These are phyloP conservation scores for Apamea anceps DNA, from an alignment of 2,888 invertebrate genomes.

Conservation along the genomic window DNA sequence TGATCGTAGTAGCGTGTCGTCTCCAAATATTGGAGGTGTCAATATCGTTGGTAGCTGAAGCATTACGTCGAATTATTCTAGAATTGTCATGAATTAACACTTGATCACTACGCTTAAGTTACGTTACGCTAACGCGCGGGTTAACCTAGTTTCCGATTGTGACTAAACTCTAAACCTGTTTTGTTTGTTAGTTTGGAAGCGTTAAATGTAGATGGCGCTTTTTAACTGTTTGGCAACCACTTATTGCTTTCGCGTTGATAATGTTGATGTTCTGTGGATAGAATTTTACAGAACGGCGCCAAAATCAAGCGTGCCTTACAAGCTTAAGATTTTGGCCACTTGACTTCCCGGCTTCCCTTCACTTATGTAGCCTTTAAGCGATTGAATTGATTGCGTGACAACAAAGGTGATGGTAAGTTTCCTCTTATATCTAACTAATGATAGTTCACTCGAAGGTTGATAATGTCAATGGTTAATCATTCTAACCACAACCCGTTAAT, in stretches of 20 bases:
- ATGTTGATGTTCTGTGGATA: conserved; percentile 5
- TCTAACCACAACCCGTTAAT: neutral
- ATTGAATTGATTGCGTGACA: neutral
- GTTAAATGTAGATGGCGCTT: conserved; percentile 67
- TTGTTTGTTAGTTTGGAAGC: conserved; percentile 54
- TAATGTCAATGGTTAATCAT: neutral
- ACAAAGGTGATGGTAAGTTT: neutral
- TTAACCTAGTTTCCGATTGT: conserved; percentile 34
- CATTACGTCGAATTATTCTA: conserved; percentile 57
- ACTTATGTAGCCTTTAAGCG: too few relatives aligned
- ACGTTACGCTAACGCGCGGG: conserved; percentile 31
- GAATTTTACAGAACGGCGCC: conserved; percentile 17
- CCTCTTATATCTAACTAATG: neutral
- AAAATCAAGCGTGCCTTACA: conserved; percentile 7
- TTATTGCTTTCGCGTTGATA: neutral
- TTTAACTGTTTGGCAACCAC: neutral
- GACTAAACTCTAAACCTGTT: conserved; percentile 55
- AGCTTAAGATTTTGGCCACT: neutral
- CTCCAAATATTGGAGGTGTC: conserved; percentile 76
- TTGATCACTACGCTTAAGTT: conserved; percentile 28
- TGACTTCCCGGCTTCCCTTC: neutral
- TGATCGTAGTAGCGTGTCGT: conserved; percentile 80
- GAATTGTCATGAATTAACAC: conserved; percentile 61
- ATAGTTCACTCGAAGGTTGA: neutral
- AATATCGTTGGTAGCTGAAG: conserved; percentile 60